Evolutionary conservation across 2,888 invertebrate species (phyloP).

Genomic region (Boloria euphrosyne): DNA sequence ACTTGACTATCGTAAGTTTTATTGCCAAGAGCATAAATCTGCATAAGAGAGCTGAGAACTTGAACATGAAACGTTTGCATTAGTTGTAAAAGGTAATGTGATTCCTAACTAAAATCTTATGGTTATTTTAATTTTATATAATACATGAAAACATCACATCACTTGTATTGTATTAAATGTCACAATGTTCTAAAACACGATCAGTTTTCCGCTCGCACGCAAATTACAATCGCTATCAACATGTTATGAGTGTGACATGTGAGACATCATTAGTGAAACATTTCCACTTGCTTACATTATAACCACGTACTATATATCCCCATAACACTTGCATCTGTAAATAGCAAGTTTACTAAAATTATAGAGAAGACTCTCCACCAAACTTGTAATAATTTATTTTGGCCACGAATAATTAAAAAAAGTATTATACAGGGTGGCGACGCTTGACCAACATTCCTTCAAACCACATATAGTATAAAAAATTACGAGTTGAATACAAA

Average conservation of each 20-base stretch:
- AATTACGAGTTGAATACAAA: too few species aligned
- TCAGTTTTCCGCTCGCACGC: constrained; percentile 23
- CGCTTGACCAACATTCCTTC: too few species aligned
- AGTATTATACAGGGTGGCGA: too few species aligned
- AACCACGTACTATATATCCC: constrained; percentile 55
- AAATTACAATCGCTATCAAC: constrained; percentile 32
- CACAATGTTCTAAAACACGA: constrained; percentile 25
- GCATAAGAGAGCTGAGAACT: too few species aligned
- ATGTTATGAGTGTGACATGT: constrained; percentile 53
- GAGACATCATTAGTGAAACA: constrained; percentile 60
- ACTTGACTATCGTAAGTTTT: too few species aligned
- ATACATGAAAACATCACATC: constrained; percentile 2
- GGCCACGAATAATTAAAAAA: too few species aligned
- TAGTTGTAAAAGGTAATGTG: too few species aligned
- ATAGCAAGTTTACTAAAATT: not conserved
- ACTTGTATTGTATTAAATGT: constrained; percentile 10
- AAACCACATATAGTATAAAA: too few species aligned
- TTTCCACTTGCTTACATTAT: constrained; percentile 53
- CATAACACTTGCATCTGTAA: constrained; percentile 42
- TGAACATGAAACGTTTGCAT: too few species aligned
- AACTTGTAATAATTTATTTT: too few species aligned
- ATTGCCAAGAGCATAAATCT: too few species aligned
- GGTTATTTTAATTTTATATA: not conserved
- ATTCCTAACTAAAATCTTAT: too few species aligned
- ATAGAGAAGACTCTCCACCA: not conserved